Evolutionary conservation across 2,888 invertebrate species (phyloP).

Genomic region (Acleris laterana): DNA sequence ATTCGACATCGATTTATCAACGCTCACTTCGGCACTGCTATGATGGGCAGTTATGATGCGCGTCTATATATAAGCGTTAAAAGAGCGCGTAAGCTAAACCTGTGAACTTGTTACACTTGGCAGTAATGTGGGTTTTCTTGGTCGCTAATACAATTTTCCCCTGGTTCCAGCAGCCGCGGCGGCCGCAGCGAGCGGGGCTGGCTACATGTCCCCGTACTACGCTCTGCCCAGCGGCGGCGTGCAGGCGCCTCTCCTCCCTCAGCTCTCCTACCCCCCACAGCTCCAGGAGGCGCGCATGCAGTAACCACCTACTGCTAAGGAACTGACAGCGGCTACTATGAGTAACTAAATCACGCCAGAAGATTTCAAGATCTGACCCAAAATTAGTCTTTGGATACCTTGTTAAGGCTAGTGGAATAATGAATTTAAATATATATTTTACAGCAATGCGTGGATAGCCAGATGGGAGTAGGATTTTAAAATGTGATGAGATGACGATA

Average conservation of each 20-base stretch:
- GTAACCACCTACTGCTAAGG: constrained; percentile 61
- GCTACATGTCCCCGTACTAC: constrained; percentile 90
- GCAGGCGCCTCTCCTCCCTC: constrained; percentile 86
- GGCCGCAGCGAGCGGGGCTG: constrained; percentile 85
- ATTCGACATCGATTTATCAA: too few species aligned
- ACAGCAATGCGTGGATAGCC: constrained; percentile 34
- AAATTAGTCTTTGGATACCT: constrained; percentile 37
- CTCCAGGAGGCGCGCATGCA: constrained; percentile 92
- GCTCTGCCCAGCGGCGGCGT: constrained; percentile 86
- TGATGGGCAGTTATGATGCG: too few species aligned
- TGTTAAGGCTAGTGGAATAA: constrained; percentile 39
- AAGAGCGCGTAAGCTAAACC: too few species aligned
- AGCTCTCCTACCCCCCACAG: constrained; percentile 86
- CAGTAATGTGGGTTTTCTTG: neutral
- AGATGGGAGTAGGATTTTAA: constrained; percentile 20
- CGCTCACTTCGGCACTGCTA: too few species aligned
- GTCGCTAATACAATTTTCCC: constrained; percentile 8
- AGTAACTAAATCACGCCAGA: constrained; percentile 19
- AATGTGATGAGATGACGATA: constrained; percentile 37
- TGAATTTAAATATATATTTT: constrained; percentile 21
- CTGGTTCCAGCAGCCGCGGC: constrained; percentile 66
- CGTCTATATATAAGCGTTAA: too few species aligned
- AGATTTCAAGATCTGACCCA: constrained; percentile 37
- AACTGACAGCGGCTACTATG: constrained; percentile 39
- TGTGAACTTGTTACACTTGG: too few species aligned